Evolutionary conservation across 2,888 invertebrate species (phyloP).

Genomic region (Lepetodrilus schrolli): DNA sequence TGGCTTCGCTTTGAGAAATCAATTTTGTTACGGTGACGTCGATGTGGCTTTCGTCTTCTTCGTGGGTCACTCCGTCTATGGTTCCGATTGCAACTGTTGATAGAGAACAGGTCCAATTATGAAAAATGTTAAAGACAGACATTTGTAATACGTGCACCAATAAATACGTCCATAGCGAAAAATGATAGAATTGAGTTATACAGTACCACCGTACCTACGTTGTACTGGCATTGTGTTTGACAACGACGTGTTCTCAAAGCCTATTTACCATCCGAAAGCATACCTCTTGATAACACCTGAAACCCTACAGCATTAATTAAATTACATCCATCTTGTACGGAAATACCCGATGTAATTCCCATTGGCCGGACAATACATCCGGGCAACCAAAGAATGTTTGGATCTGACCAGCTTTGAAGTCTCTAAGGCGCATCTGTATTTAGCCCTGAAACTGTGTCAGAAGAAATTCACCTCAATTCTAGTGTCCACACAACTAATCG

Average conservation of each 20-base stretch:
- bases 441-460: background rate
- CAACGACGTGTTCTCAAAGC: too few species aligned
- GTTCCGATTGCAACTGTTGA: conserved; percentile 62
- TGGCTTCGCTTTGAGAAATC: conserved; percentile 49
- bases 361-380: background rate
- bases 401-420: background rate
- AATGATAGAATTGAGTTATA: too few species aligned
- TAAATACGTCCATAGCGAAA: too few species aligned
- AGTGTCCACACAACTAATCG: background rate
- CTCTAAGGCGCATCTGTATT: background rate
- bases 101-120: too few species aligned
- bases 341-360: background rate
- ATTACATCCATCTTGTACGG: background rate
- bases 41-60: conserved; percentile 45
- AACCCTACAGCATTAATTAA: background rate
- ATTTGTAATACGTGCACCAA: too few species aligned
- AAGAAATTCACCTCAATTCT: background rate
- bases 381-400: background rate
- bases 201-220: too few species aligned
- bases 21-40: conserved; percentile 55
- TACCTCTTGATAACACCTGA: background rate
- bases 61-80: conserved; percentile 48
- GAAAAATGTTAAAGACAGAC: too few species aligned
- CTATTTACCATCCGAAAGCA: background rate
- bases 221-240: too few species aligned